These are phyloP conservation scores for Haliclystus octoradiatus DNA, from an alignment of 30 jellyfish, hydroid and myxozoan genomes.

Conservation along the genomic window DNA sequence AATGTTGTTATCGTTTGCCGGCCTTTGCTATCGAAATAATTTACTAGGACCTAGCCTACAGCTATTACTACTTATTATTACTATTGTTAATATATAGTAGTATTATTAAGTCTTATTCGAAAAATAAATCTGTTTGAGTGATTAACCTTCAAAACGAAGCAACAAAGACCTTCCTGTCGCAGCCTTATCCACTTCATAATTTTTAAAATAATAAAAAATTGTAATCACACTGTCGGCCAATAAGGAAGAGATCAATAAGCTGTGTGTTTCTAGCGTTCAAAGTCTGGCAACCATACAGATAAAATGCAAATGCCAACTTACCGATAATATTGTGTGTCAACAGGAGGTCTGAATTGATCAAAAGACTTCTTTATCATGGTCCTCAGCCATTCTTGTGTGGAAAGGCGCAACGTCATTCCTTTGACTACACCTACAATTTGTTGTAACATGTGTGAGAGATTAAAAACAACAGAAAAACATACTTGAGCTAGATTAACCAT, in stretches of 20 bases:
- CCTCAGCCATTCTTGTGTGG: neutral
- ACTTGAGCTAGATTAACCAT: neutral
- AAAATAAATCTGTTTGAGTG: no score
- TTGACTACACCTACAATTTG: constrained; percentile 9
- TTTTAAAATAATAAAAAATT: no score
- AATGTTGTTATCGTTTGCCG: no score
- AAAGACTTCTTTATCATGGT: constrained; percentile 4
- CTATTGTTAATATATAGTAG: no score
- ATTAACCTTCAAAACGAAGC: no score
- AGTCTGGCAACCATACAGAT: neutral
- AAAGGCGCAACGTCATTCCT: constrained; percentile 1
- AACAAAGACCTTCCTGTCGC: no score
- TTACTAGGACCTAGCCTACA: no score
- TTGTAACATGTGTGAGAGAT: neutral
- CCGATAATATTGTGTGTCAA: constrained; percentile 5
- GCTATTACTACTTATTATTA: no score
- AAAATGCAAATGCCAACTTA: neutral
- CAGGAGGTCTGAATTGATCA: constrained; percentile 18
- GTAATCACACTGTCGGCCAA: no score
- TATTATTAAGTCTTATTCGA: no score
- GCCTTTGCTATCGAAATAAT: no score
- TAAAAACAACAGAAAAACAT: neutral
- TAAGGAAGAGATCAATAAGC: neutral
- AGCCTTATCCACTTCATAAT: no score
- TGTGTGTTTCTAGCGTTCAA: neutral